phyloP scores from a whole-genome alignment of 1,140 invertebrate genomes.

The Trichomalopsis sarcophagae region DNA sequence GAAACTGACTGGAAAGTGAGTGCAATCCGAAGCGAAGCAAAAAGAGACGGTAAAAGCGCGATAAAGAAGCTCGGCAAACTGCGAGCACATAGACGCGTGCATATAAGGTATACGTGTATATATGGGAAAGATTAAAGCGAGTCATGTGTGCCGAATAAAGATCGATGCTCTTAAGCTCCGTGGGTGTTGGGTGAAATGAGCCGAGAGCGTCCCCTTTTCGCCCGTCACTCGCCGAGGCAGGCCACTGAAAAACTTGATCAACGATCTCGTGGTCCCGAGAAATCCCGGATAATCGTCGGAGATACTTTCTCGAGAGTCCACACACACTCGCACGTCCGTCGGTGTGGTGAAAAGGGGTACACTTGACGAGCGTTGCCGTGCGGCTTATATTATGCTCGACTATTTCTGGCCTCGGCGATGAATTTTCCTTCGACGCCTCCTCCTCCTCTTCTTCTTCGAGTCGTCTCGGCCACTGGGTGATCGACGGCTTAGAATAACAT shows the following conservation, averaged over 20 bases:
- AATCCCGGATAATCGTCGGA: slow-evolving; percentile 14
- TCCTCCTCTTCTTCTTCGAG: background rate
- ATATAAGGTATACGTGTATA: too few species aligned
- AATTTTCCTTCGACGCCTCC: background rate
- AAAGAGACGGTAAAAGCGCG: background rate
- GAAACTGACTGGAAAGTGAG: background rate
- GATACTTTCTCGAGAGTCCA: slow-evolving; percentile 2
- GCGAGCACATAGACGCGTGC: too few species aligned
- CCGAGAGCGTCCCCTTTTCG: background rate
- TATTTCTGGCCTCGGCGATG: slow-evolving; percentile 1
- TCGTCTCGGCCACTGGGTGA: background rate
- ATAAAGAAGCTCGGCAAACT: background rate
- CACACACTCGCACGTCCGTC: too few species aligned
- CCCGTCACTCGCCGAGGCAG: background rate
- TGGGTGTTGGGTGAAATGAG: slow-evolving; percentile 13
- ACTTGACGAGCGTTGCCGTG: background rate
- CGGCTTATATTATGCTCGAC: background rate
- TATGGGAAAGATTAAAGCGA: background rate
- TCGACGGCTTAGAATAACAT: slow-evolving; percentile 44
- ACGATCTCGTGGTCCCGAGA: background rate
- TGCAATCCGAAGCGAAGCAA: background rate
- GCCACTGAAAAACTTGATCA: slow-evolving; percentile 11
- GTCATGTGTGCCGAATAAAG: slow-evolving; percentile 15
- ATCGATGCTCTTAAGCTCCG: background rate
- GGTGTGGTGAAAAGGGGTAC: background rate